A percentile compares a stretch with the other conserved stretches of the same genome.
Evolutionary conservation across 2,888 invertebrate species (phyloP).

Genomic region (Brachyopa scutellaris): DNA sequence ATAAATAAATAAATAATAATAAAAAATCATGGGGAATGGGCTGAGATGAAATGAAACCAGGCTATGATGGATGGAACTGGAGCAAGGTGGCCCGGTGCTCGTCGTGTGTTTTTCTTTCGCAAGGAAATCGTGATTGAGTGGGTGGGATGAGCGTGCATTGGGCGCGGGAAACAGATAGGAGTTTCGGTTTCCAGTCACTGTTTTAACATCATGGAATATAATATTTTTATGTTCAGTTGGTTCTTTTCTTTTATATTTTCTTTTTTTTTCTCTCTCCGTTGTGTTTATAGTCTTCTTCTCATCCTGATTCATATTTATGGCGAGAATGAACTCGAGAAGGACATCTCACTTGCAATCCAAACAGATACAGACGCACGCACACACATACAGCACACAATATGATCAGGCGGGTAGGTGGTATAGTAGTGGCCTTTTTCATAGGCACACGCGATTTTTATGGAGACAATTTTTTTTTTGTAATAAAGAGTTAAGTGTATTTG

Average conservation of each 20-base stretch:
- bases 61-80: slow-evolving; percentile 64
- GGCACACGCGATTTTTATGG: no score
- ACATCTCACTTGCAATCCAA: slow-evolving; percentile 23
- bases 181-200: slow-evolving; percentile 25
- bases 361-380: slow-evolving; percentile 1
- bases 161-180: slow-evolving; percentile 48
- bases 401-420: no score
- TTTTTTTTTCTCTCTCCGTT: neutral
- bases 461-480: no score
- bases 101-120: slow-evolving; percentile 47
- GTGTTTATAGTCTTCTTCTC: slow-evolving; percentile 7
- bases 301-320: slow-evolving; percentile 31
- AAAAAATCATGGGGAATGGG: neutral
- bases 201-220: slow-evolving; percentile 20
- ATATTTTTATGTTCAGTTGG: slow-evolving; percentile 27
- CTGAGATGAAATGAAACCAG: slow-evolving; percentile 60
- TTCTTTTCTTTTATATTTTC: slow-evolving; percentile 2
- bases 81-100: slow-evolving; percentile 66
- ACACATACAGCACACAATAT: no score
- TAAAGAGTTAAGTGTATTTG: no score
- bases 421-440: neutral
- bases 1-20: neutral
- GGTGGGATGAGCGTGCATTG: neutral
- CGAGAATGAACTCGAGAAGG: slow-evolving; percentile 31
- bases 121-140: slow-evolving; percentile 27